Base-by-base conservation (phyloP, 2,113 vertebrate genomes). In the Mugil cephalus region DNA sequence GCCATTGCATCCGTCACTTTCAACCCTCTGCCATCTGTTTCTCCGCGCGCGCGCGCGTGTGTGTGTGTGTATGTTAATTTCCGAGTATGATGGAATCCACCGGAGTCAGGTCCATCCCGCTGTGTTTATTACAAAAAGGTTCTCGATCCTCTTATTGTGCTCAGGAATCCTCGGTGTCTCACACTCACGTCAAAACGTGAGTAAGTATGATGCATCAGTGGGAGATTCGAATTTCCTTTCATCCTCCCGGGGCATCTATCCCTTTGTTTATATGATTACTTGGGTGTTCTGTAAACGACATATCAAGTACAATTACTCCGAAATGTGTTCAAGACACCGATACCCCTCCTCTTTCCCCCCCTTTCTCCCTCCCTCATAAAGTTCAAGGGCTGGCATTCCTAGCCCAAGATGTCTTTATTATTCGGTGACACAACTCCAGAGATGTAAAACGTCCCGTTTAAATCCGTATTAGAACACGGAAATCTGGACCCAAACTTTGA, bases 231-330 rank as follows among this genome's bases (percentile, higher is more conserved):
- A 76, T 88, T 82, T 88, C 78, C 87, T 91, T 93, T 92, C 86
- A 92, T 91, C 91, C 85, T 87, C 82, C 78, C 72, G 62, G 83
- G 90, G 85, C 72, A 87, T 88, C 89, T 61, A 88, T 75, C 79
- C 71, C 82, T 86, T 88, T 94, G 92, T 94, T 93, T 94, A 93
- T 86, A 92, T 86, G 91, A 91, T 89, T 92, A 91, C 89, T 87
- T 91, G 85, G 91, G 89, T 92, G 91, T 92, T 93, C 92, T 82
- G 82, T 93, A 92, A 93, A 93, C 87, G 79, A 91, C 87, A 90
- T 90, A 92, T 93, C 91, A 92, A 89, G 89, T 92, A 91, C 90
- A 93, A 94, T 94, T 94, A 94, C 83, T 77, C 76, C 79, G 80
- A 91, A 93, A 92, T 90, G 82, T 75, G 82, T 92, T 93, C 89